A percentile compares a stretch with the other conserved stretches of the same genome.
Conservation (phyloP, 2,113 vertebrate species). For the Marcusenius ussheri region DNA sequence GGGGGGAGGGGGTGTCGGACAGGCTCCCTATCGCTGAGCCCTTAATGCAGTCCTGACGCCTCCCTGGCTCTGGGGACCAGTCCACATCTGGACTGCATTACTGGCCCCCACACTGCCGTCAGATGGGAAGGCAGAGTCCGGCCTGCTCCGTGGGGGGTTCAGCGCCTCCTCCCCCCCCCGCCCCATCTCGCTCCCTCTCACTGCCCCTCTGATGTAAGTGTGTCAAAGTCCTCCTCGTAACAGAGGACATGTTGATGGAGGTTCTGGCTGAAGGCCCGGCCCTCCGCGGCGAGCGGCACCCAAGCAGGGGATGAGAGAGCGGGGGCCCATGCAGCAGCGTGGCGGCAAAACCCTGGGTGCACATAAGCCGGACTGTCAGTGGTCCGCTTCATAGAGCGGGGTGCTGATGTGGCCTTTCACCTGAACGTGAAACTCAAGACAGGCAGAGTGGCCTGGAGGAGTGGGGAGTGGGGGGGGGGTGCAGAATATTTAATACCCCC, state of each 20-base stretch:
- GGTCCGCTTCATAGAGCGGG: background rate
- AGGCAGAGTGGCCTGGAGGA: background rate
- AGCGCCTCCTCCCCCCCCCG: background rate
- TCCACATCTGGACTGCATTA: conserved; percentile 66
- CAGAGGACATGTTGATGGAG: background rate
- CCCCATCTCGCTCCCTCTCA: conserved; percentile 16
- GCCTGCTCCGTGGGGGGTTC: background rate
- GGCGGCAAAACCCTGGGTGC: conserved; percentile 9
- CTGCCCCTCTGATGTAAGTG: background rate
- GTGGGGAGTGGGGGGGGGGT: background rate
- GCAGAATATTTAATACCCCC: conserved; percentile 23
- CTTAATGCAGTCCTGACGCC: conserved; percentile 64
- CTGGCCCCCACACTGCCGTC: conserved; percentile 35
- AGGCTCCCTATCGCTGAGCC: conserved; percentile 50
- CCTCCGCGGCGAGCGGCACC: background rate
- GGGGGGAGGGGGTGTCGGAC: conserved; percentile 20
- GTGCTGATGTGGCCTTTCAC: background rate
- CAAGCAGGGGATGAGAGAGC: background rate
- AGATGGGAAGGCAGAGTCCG: conserved; percentile 35
- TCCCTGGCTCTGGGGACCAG: conserved; percentile 59
- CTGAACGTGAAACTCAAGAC: conserved; percentile 11
- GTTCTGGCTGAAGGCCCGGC: background rate
- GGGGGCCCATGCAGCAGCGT: background rate
- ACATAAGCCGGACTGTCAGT: conserved; percentile 2
- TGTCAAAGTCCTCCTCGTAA: background rate